Conservation (phyloP, 2,888 invertebrate species). For the Drosophila subquinaria region DNA sequence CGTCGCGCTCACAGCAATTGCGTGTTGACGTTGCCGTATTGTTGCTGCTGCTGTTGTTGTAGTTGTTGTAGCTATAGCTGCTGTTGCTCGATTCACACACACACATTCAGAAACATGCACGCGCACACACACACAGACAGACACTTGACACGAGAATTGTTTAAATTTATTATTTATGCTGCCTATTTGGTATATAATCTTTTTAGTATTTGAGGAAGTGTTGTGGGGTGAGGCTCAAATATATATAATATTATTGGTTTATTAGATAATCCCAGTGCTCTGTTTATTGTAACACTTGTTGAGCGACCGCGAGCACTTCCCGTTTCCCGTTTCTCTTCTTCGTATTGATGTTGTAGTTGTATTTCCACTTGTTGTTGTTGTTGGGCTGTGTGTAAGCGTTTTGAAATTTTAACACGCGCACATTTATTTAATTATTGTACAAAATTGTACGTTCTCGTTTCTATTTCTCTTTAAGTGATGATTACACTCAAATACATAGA, state of each 20-base stretch:
- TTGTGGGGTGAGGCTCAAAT: slow-evolving; percentile 24
- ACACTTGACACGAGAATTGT: slow-evolving; percentile 64
- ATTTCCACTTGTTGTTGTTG: slow-evolving; percentile 65
- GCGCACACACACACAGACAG: slow-evolving; percentile 31
- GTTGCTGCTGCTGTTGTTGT: slow-evolving; percentile 58
- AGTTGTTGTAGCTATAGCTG: slow-evolving; percentile 53
- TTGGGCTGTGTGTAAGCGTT: slow-evolving; percentile 21
- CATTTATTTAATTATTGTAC: slow-evolving; percentile 54
- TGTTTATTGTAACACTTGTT: slow-evolving; percentile 70
- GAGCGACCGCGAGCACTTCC: slow-evolving; percentile 66
- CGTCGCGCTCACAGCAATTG: slow-evolving; percentile 79
- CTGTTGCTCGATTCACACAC: slow-evolving; percentile 67
- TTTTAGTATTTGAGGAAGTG: slow-evolving; percentile 45
- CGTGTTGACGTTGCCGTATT: slow-evolving; percentile 75
- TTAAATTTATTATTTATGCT: slow-evolving; percentile 56
- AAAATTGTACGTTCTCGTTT: slow-evolving; percentile 36
- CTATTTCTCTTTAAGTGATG: slow-evolving; percentile 34
- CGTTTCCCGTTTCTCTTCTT: slow-evolving; percentile 42
- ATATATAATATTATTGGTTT: slow-evolving; percentile 61
- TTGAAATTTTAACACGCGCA: slow-evolving; percentile 59
- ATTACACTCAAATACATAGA: slow-evolving; percentile 36
- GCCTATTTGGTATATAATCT: slow-evolving; percentile 59
- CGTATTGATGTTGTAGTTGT: slow-evolving; percentile 45
- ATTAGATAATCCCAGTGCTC: slow-evolving; percentile 74
- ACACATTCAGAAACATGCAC: slow-evolving; percentile 47